Conservation (phyloP, 2,888 invertebrate genomes). For the Seira musarum region DNA sequence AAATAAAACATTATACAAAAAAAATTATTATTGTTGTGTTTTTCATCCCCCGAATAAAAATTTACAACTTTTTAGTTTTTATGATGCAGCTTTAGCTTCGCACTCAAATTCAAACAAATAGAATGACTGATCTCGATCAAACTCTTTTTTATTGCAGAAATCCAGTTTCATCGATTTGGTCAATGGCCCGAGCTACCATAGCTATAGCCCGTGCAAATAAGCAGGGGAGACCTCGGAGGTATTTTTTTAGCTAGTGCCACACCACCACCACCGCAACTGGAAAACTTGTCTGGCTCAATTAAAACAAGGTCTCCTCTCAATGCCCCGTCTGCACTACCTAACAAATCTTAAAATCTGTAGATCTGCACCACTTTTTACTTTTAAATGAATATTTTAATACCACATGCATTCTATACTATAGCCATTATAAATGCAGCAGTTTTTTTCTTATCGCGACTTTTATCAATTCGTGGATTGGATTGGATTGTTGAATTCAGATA, state of each 20-base stretch:
- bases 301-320: slow-evolving; percentile 17
- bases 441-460: not conserved
- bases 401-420: not conserved
- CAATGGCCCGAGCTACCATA: slow-evolving; percentile 57
- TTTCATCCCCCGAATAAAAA: slow-evolving; percentile 29
- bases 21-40: slow-evolving; percentile 40
- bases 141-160: slow-evolving; percentile 54
- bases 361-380: not conserved
- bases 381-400: slow-evolving; percentile 4
- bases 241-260: slow-evolving; percentile 11
- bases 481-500: no score
- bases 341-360: not conserved
- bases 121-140: slow-evolving; percentile 55
- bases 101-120: slow-evolving; percentile 27
- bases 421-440: not conserved
- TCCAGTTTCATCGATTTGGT: slow-evolving; percentile 57
- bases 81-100: slow-evolving; percentile 10
- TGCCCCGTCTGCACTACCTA: not conserved
- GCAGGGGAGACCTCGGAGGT: not conserved
- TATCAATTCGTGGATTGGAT: slow-evolving; percentile 11
- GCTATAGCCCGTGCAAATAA: slow-evolving; percentile 42
- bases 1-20: not conserved
- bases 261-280: slow-evolving; percentile 23
- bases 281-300: slow-evolving; percentile 45
- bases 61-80: slow-evolving; percentile 45